These are phyloP conservation scores for Arctia plantaginis DNA, from an alignment of 2,888 invertebrate genomes.

Conservation along the genomic window DNA sequence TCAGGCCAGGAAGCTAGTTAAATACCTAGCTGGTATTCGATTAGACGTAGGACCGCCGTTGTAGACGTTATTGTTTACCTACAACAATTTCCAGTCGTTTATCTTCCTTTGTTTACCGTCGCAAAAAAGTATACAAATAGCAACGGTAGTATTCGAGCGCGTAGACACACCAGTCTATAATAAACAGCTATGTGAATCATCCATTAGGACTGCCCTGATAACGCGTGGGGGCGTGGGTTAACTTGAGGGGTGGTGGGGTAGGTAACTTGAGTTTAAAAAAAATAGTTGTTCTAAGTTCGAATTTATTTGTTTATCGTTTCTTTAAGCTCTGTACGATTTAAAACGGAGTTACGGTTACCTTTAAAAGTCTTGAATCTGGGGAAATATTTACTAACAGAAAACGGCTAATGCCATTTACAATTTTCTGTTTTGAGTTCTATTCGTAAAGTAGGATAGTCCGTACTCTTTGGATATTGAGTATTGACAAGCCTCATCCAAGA, in stretches of 20 bases:
- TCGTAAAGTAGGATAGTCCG: too few species aligned
- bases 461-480: too few species aligned
- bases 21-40: background rate
- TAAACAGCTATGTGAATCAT: background rate
- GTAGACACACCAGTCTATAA: background rate
- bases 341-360: background rate
- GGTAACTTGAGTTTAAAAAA: background rate
- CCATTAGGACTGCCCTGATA: too few species aligned
- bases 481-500: too few species aligned
- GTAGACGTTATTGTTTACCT: background rate
- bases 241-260: too few species aligned
- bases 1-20: background rate
- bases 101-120: conserved; percentile 1
- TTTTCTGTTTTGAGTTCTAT: too few species aligned
- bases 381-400: too few species aligned
- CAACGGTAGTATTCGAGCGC: background rate
- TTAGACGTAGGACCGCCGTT: background rate
- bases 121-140: conserved; percentile 8
- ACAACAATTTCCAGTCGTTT: background rate
- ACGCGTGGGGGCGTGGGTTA: too few species aligned
- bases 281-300: too few species aligned
- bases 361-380: background rate
- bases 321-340: background rate
- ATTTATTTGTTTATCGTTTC: too few species aligned
- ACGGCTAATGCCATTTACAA: too few species aligned